Conservation (phyloP, 2,113 vertebrate genomes). For the Leucoraja erinaceus region DNA sequence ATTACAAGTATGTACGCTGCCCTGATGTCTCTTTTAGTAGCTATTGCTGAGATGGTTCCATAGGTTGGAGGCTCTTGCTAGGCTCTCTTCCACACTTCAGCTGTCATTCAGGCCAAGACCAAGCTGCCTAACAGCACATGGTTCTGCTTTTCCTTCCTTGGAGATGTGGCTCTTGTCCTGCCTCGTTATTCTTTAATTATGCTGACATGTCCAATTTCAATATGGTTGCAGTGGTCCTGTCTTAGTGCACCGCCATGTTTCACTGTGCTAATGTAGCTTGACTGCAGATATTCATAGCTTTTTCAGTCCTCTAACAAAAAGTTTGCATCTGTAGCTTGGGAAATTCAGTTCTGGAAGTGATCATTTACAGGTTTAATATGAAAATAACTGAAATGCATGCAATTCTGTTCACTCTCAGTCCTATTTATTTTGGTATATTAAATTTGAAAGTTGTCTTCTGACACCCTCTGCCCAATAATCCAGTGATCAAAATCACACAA, state of each 20-base stretch:
- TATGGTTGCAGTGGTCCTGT: slow-evolving; percentile 82
- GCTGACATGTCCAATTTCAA: slow-evolving; percentile 95
- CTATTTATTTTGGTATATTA: neutral
- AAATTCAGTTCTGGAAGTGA: neutral
- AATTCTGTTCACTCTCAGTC: neutral
- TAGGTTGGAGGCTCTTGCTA: slow-evolving; percentile 83
- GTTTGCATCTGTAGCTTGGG: neutral
- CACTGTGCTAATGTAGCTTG: slow-evolving; percentile 73
- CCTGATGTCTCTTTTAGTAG: slow-evolving; percentile 60
- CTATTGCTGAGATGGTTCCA: slow-evolving; percentile 85
- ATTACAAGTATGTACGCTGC: slow-evolving; percentile 65
- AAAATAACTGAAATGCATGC: neutral
- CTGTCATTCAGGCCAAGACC: slow-evolving; percentile 77
- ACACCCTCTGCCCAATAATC: neutral
- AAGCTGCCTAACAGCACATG: slow-evolving; percentile 84
- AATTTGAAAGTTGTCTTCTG: neutral
- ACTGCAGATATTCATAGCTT: slow-evolving; percentile 68
- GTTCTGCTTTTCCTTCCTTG: slow-evolving; percentile 77
- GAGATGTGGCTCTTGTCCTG: slow-evolving; percentile 83
- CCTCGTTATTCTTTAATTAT: slow-evolving; percentile 84
- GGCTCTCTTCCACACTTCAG: slow-evolving; percentile 91
- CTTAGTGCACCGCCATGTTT: slow-evolving; percentile 82
- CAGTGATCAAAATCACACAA: neutral
- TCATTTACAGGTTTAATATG: neutral
- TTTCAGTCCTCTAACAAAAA: slow-evolving; percentile 56